Evolutionary conservation across 2,113 vertebrate genomes (phyloP).

Genomic region (Theristicus caerulescens): DNA sequence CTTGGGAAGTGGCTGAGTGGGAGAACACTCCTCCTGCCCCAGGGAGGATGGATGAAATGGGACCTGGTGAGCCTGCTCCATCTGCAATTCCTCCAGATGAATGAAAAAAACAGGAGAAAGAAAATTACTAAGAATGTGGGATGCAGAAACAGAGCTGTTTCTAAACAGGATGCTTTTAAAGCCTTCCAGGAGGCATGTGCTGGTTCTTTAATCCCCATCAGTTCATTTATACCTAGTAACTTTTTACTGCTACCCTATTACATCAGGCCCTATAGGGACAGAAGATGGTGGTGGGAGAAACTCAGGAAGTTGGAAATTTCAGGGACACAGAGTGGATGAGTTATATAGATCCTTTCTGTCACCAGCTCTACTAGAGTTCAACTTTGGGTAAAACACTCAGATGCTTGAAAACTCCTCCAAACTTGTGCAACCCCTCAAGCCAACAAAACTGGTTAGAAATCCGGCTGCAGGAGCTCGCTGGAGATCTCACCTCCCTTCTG

Average conservation of each 20-base stretch:
- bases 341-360: background rate
- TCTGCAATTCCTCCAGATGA: background rate
- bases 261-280: conserved; percentile 21
- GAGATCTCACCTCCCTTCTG: background rate
- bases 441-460: background rate
- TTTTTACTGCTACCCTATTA: conserved; percentile 66
- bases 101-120: conserved; percentile 31
- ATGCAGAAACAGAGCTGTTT: conserved; percentile 35
- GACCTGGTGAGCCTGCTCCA: background rate
- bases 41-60: background rate
- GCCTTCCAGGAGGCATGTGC: conserved; percentile 59
- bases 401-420: background rate
- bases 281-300: background rate
- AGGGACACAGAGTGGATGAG: background rate
- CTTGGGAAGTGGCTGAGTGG: background rate
- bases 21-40: background rate
- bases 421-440: background rate
- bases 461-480: background rate
- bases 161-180: conserved; percentile 68
- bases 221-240: conserved; percentile 71
- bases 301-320: conserved; percentile 37
- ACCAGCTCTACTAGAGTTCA: background rate
- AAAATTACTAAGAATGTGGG: conserved; percentile 28
- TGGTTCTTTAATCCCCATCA: conserved; percentile 70
- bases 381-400: background rate